Evolutionary conservation across 2,113 vertebrate species (phyloP), one percentile per base, ranked within the genome.

Genomic region (Abramis brama): DNA sequence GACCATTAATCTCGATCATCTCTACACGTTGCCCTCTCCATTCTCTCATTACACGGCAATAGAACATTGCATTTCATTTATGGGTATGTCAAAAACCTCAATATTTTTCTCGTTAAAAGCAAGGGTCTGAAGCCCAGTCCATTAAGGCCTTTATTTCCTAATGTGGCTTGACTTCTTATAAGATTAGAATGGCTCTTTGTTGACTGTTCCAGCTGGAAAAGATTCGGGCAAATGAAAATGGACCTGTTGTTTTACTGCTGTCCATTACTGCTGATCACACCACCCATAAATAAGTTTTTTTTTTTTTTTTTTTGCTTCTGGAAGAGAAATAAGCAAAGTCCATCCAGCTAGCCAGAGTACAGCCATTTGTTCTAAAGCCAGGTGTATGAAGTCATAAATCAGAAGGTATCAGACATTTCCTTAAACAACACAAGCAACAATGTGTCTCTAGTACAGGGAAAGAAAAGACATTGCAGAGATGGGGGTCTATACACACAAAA

Each of bases 151-250:
- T 86, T 70, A 19, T 59, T 76, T 81, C 47, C 57, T 71, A 84
- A 86, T 84, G 68, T 81, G 62, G 25, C 76, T 76, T 77, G 57
- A 81, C 70, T 73, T 74, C 39, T 50, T 73, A 25, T 55, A 73
- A 86, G 84, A 84, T 52, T 70, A 43, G 23, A 84, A 88, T 78
- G 84, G 50, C 33, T 84, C 52, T 86, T 78, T 89, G 86, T 84
- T 85, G 82, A 85, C 73, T 33, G 66, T 80, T 86, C 83, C 82
- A 73, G 60, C 74, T 79, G 82, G 70, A 85, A 86, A 86, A 71
- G 73, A 85, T 88, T 86, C 52, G 33, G 36, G 55, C 85, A 88
- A 88, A 89, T 89, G 79, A 88, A 50, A 90, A 90, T 88, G 74
- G 82, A 68, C 79, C 73, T 80, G 82, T 90, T 84, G 82, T 87